These are phyloP conservation scores for Eristalinus sepulchralis DNA, from an alignment of 2,888 invertebrate species.

Conservation along the genomic window DNA sequence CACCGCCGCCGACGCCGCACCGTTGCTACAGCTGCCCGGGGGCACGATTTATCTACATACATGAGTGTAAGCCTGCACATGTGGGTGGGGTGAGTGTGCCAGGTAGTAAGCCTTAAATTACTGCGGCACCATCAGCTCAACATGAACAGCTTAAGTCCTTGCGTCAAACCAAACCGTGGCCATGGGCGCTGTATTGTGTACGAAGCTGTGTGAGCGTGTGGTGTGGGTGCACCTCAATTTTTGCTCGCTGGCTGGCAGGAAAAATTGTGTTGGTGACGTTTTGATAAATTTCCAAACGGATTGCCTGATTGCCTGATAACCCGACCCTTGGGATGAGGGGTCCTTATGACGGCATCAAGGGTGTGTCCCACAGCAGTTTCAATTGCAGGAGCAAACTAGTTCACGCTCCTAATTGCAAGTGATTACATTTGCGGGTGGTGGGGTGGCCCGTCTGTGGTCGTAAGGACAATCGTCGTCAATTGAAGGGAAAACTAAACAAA, in stretches of 20 bases:
- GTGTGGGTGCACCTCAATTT: constrained; percentile 20
- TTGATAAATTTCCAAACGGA: constrained; percentile 64
- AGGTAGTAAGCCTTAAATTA: constrained; percentile 45
- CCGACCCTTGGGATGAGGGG: neutral
- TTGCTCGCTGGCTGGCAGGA: constrained; percentile 16
- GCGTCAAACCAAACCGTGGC: neutral
- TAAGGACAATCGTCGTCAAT: constrained; percentile 27
- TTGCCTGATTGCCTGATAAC: constrained; percentile 61
- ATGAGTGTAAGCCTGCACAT: neutral
- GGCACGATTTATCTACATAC: neutral
- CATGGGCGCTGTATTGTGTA: neutral
- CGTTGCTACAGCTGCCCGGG: no score
- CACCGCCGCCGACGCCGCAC: neutral
- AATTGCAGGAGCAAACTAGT: constrained; percentile 36
- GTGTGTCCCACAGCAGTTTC: neutral
- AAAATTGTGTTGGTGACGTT: constrained; percentile 67
- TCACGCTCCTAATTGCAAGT: constrained; percentile 61
- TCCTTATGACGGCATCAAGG: constrained; percentile 21
- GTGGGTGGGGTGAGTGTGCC: constrained; percentile 26
- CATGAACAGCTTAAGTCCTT: constrained; percentile 39
- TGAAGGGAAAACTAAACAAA: neutral
- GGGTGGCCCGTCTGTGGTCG: neutral
- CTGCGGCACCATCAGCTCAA: constrained; percentile 47
- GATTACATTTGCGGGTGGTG: constrained; percentile 42
- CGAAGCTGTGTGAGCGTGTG: neutral